Conservation (phyloP, 1,140 invertebrate species). For the Octopus sinensis region DNA sequence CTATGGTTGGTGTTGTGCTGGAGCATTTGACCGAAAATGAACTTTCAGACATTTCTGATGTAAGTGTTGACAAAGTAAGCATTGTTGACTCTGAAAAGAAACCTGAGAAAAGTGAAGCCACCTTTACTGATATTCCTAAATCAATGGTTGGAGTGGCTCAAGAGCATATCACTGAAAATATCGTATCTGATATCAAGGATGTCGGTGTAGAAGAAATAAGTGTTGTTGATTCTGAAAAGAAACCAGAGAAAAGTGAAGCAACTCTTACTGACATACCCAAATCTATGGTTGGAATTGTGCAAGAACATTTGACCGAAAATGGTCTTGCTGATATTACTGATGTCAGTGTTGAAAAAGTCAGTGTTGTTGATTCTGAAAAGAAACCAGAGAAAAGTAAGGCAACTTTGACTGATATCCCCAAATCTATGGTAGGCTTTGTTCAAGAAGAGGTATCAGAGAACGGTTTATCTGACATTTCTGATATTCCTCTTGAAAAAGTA, state of each 20-base stretch:
- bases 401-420: background rate
- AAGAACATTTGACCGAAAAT: background rate
- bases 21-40: background rate
- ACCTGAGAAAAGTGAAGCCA: background rate
- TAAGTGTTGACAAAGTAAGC: too few relatives aligned
- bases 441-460: background rate
- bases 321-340: background rate
- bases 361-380: too few relatives aligned
- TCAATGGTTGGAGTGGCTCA: background rate
- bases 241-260: background rate
- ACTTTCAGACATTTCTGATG: background rate
- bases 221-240: background rate
- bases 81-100: background rate
- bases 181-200: background rate
- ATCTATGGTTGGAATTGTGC: background rate
- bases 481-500: background rate
- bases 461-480: background rate
- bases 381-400: background rate
- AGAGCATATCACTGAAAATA: constrained; percentile 10
- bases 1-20: background rate
- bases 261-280: background rate
- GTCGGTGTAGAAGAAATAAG: background rate
- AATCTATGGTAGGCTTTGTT: background rate
- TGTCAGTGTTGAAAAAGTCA: background rate
- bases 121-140: background rate